Percentiles rank a stretch among this genome's conserved stretches.
Evolutionary conservation across 2,888 invertebrate species (phyloP).

Genomic region (Leuctra nigra): DNA sequence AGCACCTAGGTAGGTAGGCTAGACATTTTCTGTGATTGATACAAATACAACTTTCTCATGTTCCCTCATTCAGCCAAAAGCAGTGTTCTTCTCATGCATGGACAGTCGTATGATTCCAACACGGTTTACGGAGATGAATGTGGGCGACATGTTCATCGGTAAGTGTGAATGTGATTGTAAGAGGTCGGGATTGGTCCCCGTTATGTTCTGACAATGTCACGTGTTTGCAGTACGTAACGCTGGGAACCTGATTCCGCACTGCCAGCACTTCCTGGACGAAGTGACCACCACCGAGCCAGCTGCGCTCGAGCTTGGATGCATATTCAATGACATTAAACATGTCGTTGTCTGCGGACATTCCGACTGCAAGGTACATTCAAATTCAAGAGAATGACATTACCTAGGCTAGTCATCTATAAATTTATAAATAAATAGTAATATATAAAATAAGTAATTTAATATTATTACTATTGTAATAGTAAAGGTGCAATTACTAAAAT

Average conservation of each 20-base stretch:
- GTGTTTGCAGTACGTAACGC: constrained; percentile 92
- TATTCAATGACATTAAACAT: constrained; percentile 83
- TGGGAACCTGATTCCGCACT: constrained; percentile 91
- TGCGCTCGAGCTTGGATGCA: constrained; percentile 89
- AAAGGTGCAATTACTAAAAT: no score
- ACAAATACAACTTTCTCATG: no score
- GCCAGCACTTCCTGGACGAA: constrained; percentile 78
- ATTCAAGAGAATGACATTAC: no score
- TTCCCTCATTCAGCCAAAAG: constrained; percentile 92
- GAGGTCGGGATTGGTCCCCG: neutral
- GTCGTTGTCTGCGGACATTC: constrained; percentile 96
- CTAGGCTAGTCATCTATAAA: no score
- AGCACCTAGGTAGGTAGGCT: no score
- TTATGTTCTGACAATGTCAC: neutral
- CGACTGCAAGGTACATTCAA: constrained; percentile 86
- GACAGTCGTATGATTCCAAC: constrained; percentile 97
- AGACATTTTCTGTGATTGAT: no score
- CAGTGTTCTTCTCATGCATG: constrained; percentile 96
- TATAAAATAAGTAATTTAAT: no score
- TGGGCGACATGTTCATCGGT: constrained; percentile 98
- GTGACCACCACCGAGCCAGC: constrained; percentile 92
- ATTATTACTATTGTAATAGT: no score
- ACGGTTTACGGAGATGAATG: constrained; percentile 88
- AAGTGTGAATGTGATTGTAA: no score
- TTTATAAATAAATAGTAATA: no score